These are phyloP conservation scores for Anolis carolinensis DNA, from an alignment of 2,113 vertebrate species.

Conservation along the genomic window DNA sequence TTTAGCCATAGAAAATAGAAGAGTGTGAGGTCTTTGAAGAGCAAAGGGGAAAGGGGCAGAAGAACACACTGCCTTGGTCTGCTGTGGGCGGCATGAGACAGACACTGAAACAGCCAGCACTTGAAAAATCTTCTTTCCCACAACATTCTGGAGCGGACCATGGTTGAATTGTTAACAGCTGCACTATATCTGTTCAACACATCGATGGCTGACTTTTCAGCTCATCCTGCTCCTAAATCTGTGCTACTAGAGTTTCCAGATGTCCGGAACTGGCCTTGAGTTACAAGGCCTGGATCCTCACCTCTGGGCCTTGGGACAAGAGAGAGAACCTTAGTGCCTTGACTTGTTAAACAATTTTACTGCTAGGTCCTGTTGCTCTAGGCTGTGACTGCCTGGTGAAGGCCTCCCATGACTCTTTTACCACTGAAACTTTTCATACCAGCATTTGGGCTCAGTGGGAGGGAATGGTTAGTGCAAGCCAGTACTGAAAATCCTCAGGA, in stretches of 20 bases:
- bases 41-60: not conserved
- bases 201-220: not conserved
- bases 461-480: not conserved
- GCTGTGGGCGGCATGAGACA: not conserved
- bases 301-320: not conserved
- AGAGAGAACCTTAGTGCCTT: no score
- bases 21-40: conserved; percentile 16
- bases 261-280: no score
- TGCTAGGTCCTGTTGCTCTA: no score
- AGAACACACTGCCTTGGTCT: not conserved
- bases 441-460: no score
- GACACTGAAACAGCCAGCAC: not conserved
- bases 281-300: no score
- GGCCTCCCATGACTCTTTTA: no score
- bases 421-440: no score
- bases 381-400: no score
- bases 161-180: not conserved
- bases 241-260: no score
- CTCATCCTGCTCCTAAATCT: not conserved
- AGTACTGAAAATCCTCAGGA: no score
- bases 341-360: no score
- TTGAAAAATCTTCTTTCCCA: not conserved
- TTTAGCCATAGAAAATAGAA: not conserved
- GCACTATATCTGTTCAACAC: not conserved
- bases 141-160: not conserved